phyloP scores from a whole-genome alignment of 2,113 vertebrate genomes.

The Pelecanus crispus region DNA sequence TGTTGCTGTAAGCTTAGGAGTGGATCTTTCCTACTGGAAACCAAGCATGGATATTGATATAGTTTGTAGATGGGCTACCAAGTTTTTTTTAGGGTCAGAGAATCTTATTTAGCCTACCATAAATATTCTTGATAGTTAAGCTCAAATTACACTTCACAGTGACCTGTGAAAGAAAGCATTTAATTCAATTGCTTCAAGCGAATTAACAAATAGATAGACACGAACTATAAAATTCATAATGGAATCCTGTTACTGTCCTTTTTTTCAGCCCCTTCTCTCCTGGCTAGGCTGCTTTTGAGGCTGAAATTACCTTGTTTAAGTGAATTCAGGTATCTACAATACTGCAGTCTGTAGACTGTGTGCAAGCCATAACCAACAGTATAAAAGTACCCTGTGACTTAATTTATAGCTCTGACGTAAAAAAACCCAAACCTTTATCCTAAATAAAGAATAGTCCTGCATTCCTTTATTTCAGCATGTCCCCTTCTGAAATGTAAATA shows the following conservation, averaged over 20 bases:
- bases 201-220: not conserved
- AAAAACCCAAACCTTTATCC: not conserved
- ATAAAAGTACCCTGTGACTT: not conserved
- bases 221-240: not conserved
- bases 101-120: not conserved
- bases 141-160: not conserved
- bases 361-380: not conserved
- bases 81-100: not conserved
- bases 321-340: not conserved
- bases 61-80: not conserved
- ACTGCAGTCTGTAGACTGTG: not conserved
- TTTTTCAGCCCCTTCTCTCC: not conserved
- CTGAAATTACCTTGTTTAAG: not conserved
- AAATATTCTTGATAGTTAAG: not conserved
- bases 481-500: not conserved
- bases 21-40: not conserved
- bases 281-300: not conserved
- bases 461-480: not conserved
- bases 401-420: not conserved
- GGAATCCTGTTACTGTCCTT: not conserved
- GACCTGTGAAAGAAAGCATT: not conserved
- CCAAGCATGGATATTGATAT: not conserved
- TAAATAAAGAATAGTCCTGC: not conserved
- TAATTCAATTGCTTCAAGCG: not conserved
- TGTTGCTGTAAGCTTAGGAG: not conserved